Evolutionary conservation across 2,888 invertebrate species (phyloP), one percentile per base, ranked within the genome.

Genomic region (Calliopum simillimum): DNA sequence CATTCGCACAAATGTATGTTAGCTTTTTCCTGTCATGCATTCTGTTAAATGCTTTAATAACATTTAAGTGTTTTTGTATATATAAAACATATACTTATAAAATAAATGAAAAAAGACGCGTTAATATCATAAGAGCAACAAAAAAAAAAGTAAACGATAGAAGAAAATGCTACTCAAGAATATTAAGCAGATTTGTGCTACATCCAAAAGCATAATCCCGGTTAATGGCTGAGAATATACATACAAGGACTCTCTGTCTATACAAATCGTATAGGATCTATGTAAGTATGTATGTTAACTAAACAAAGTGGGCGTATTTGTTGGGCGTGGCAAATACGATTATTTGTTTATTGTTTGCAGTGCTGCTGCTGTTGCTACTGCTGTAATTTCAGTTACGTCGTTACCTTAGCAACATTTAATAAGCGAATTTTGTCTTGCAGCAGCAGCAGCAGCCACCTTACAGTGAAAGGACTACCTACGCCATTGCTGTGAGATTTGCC

Each of bases 331-430:
- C 56, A 58, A 58, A 56, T 56, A 46, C 66, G 55, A 66, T 66
- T 66, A 66, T 66, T 66, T 66, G 56, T 66, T 66, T 58, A 58
- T 58, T 66, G 66, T 66, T 66, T 56, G 21, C 46, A 46, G 66
- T 46, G 33, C 16, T 43, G 19, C 44, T n/a, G 62, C 19, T 1
- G 44, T 19, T 13, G 61, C 43, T 11, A 16, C 43, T 16, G 63
- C 13, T 4, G 8, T 23, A 16, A 14, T 23, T 23, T 12, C 19
- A 21, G 21, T 23, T 16, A 4, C 49, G 19, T 5, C 49, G 49
- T 19, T 44, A 19, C 44, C 19, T 21, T 21, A 64, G 19, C 53
- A 51, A 51, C 25, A 63, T 64, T 41, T 49, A 64, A 64, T 64
- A 49, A 64, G 25, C 64, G 11, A 16, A 21, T 43, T 47, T 63